Evolutionary conservation across 2,113 vertebrate species (phyloP), one percentile per base, ranked within the genome.

Genomic region (Brachyhypopomus gauderio): DNA sequence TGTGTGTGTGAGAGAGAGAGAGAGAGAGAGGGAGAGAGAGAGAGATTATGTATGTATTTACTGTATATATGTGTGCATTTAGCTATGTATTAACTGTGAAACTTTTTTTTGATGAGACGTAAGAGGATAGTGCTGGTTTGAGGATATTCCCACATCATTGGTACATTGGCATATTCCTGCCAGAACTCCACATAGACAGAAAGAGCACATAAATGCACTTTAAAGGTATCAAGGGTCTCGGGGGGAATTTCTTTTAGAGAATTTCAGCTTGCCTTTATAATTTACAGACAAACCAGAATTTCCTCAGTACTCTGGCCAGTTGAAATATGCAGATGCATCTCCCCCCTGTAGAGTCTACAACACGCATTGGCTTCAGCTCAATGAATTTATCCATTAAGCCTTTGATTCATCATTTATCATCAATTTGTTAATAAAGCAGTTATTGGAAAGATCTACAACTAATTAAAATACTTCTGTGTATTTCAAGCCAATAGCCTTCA

Each of bases 401-500:
- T 87, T 84, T 87, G 83, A 90, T 87, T 88, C 62, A 87, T 88
- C 81, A 84, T 89, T 86, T 73, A 87, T 81, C 82, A 86, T 89
- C 72, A 63, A 84, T 87, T 88, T 81, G 82, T 75, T 66, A 86
- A 83, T 73, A 79, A 75, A 69, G 67, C 78, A 82, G 80, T 84
- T 22, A 74, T 79, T 84, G 70, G 58, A 83, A 82, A 86, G 25
- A 79, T 69, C 84, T 85, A 38, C 62, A 58, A 74, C 64, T 22
- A 74, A 89, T 89, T 88, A 85, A 82, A 87, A 83, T 77, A 84
- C 79, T 81, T 72, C 86, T 79, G 82, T 63, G 9, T 48, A 55
- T 63, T 36, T 22, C 22, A 62, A 30, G 52, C 56, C 22, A 75
- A 27, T 14, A 14, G 38, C 17, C 48, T 79, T 58, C 67, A 45